Conservation (phyloP, 1,140 invertebrate genomes). For the Bombus affinis region DNA sequence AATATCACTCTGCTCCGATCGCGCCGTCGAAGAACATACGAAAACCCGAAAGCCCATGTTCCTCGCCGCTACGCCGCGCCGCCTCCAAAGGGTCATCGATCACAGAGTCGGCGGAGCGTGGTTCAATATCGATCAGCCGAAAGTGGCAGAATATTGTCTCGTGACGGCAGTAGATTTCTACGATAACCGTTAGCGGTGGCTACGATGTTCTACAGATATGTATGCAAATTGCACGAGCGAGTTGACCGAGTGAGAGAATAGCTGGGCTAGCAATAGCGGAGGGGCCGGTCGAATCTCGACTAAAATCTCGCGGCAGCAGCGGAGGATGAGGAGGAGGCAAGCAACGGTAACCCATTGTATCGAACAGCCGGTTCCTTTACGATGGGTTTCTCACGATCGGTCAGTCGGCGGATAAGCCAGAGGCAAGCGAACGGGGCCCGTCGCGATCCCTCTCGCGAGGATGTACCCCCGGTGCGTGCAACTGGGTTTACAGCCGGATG, state of each 20-base stretch:
- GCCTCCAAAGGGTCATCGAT: background rate
- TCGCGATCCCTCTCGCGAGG: slow-evolving; percentile 12
- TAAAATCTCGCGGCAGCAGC: slow-evolving; percentile 16
- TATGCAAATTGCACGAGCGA: slow-evolving; percentile 13
- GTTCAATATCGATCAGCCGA: background rate
- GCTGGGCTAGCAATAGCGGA: background rate
- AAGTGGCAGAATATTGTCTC: background rate
- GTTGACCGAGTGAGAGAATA: slow-evolving; percentile 2
- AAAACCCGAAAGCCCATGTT: background rate
- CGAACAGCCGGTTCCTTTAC: slow-evolving; percentile 50
- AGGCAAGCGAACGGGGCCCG: slow-evolving; percentile 20
- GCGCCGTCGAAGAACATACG: background rate
- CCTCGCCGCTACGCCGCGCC: background rate
- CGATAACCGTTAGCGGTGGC: slow-evolving; percentile 9
- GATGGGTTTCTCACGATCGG: slow-evolving; percentile 55
- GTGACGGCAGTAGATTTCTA: background rate
- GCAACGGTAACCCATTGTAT: slow-evolving; percentile 58
- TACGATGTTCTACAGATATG: background rate
- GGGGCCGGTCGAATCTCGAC: background rate
- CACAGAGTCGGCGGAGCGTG: background rate
- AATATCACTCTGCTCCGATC: background rate
- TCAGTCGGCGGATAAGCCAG: slow-evolving; percentile 37
- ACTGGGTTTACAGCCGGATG: slow-evolving; percentile 69
- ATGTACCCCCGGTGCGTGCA: slow-evolving; percentile 51
- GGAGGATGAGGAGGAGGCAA: background rate